phyloP scores from a whole-genome alignment of 2,113 vertebrate species.

The Rhinopomastus cyanomelas region DNA sequence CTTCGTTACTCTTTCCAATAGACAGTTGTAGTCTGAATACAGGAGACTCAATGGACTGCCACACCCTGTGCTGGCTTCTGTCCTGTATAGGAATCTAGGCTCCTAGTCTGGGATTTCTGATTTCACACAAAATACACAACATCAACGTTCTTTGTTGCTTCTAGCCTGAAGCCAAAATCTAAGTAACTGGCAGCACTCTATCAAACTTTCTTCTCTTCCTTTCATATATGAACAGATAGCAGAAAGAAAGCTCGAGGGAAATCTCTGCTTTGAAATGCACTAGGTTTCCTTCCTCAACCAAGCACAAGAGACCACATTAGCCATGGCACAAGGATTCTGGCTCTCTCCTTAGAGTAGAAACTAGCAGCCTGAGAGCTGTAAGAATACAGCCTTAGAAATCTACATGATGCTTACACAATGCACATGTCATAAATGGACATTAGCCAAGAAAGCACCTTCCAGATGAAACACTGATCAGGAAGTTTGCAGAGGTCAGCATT shows the following conservation, averaged over 20 bases:
- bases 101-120: neutral
- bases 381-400: neutral
- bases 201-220: neutral
- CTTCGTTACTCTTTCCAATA: neutral
- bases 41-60: neutral
- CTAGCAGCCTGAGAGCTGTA: neutral
- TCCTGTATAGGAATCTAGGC: neutral
- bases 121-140: neutral
- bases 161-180: neutral
- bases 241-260: neutral
- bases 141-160: neutral
- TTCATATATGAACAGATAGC: neutral
- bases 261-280: neutral
- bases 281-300: neutral
- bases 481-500: neutral
- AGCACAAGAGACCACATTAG: neutral
- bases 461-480: neutral
- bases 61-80: rapidly evolving
- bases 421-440: neutral
- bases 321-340: neutral
- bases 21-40: neutral
- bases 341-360: neutral
- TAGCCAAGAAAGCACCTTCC: neutral
- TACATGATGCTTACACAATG: neutral
- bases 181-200: neutral